These are phyloP conservation scores for Bos indicus DNA, from an alignment of 2,113 vertebrate species.

Conservation along the genomic window DNA sequence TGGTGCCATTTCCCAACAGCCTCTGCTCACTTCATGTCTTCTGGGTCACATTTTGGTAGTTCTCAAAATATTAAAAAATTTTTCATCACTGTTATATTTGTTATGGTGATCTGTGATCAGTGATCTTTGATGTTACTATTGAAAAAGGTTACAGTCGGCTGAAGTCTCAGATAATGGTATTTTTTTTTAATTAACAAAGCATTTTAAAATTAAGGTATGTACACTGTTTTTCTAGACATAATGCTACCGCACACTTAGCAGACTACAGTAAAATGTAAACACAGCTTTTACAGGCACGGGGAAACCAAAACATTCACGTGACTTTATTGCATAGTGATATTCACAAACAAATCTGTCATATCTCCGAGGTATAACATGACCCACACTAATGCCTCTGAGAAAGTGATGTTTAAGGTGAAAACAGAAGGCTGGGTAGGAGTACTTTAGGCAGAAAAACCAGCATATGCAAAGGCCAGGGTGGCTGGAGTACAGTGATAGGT, in stretches of 20 bases:
- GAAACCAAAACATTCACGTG: background rate
- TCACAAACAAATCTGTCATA: background rate
- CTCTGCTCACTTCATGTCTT: background rate
- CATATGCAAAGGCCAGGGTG: background rate
- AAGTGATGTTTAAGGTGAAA: background rate
- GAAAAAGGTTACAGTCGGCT: background rate
- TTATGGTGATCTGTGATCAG: background rate
- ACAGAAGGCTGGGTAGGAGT: background rate
- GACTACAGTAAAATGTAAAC: background rate
- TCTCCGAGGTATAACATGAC: background rate
- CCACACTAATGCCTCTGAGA: background rate
- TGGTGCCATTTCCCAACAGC: background rate
- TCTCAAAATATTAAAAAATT: background rate
- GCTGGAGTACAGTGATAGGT: background rate
- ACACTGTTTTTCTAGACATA: background rate
- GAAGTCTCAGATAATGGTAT: background rate
- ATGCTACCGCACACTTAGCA: background rate
- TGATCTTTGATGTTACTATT: background rate
- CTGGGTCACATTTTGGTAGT: background rate
- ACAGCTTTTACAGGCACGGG: background rate
- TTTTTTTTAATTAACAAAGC: background rate
- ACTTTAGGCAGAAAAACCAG: background rate
- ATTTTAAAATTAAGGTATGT: background rate
- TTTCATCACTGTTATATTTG: background rate
- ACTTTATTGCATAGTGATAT: background rate